phyloP scores from a whole-genome alignment of 1,140 invertebrate genomes.

The Meteorus sp. region DNA sequence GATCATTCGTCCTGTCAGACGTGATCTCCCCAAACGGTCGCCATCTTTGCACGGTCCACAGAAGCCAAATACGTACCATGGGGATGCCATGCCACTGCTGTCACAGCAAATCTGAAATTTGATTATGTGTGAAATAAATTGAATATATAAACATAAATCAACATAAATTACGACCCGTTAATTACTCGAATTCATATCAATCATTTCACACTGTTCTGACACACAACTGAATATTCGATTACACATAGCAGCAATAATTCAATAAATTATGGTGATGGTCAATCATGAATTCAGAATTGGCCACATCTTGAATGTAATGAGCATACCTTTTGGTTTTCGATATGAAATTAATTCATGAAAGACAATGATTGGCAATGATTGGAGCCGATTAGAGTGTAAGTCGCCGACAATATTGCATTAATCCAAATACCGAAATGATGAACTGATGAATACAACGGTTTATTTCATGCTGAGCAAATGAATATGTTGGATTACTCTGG shows the following conservation, averaged over 20 bases:
- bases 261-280: too few relatives aligned
- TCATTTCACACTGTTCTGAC: too few relatives aligned
- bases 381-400: too few relatives aligned
- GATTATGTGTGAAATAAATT: neutral
- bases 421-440: neutral
- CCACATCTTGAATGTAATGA: too few relatives aligned
- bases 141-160: neutral
- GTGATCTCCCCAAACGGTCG: constrained; percentile 80
- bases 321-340: too few relatives aligned
- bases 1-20: constrained; percentile 48
- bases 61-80: constrained; percentile 82
- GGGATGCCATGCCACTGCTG: constrained; percentile 90
- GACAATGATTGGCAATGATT: too few relatives aligned
- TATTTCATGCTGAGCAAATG: constrained; percentile 24
- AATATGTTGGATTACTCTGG: constrained; percentile 27
- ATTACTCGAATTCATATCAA: too few relatives aligned
- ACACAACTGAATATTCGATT: too few relatives aligned
- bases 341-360: too few relatives aligned
- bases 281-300: too few relatives aligned
- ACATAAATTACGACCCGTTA: neutral
- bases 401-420: too few relatives aligned
- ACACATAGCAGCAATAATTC: too few relatives aligned
- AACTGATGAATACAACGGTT: constrained; percentile 26
- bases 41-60: constrained; percentile 83
- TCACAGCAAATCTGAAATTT: constrained; percentile 74